Base-by-base conservation (phyloP, 2,888 invertebrate genomes). In the Lasioglossum morio region DNA sequence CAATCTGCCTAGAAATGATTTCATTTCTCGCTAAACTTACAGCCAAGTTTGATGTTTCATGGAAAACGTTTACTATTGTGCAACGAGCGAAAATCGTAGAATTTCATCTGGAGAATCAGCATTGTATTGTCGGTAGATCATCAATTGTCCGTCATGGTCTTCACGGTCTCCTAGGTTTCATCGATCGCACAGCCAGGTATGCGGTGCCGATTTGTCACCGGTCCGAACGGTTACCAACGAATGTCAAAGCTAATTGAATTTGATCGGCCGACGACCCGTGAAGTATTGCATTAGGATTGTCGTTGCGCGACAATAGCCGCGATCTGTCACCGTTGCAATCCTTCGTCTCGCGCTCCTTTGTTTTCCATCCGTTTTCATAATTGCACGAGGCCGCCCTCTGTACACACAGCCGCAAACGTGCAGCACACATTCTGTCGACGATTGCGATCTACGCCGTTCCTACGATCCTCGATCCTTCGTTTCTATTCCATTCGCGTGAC, bases 211-310 rank as follows among this genome's bases (percentile, higher is more conserved):
- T 84, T 84, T 77, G 73, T 80, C 60, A 84, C n/a, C 34, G 73
- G n/a, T 60, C 14, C 46, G 78, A 72, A 75, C 79, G 63, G 37
- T 57, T 53, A 30, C 77, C 43, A 72, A 80, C 85, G 79, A 78
- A 73, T 73, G 79, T 85, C 84, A 34, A 69, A 73, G 84, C 79
- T 84, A 84, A 85, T 85, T 85, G 85, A 79, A 84, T 85, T 79
- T 79, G 85, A 85, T 85, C 73, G 57, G 69, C 30, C 48, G 72
- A 66, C 74, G 46, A 37, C 14, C 30, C 19, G 74, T 74, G 57
- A 84, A 72, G 72, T 46, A 72, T 84, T 19, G 43, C 75, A 75
- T 57, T 79, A 40, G 75, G 34, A 27, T 34, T 34, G 66, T 19
- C 30, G 7, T 63, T 16, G 27, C 53, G 27, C 48, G 75, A 85